These are phyloP conservation scores for Lepidonotus clava DNA, from an alignment of 2,888 invertebrate species.

Conservation along the genomic window DNA sequence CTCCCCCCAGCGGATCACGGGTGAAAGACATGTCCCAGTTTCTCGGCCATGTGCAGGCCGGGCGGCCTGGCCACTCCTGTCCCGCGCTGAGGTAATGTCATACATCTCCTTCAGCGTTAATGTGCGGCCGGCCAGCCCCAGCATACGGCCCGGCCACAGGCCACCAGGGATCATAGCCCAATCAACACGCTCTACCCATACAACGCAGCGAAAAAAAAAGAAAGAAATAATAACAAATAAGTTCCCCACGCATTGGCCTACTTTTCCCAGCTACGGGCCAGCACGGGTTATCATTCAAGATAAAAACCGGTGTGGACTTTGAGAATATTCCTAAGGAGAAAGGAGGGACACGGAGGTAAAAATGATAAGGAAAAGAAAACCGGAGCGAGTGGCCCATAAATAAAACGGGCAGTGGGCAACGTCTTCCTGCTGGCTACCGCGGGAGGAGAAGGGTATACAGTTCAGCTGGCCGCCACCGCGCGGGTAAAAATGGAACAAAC, in stretches of 20 bases:
- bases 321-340: background rate
- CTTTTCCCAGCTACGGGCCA: background rate
- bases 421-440: background rate
- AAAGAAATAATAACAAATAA: no score
- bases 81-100: constrained; percentile 48
- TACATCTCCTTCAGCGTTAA: constrained; percentile 26
- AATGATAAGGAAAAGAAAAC: no score
- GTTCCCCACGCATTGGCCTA: constrained; percentile 16
- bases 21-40: constrained; percentile 53
- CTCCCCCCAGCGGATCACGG: constrained; percentile 28
- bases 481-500: constrained; percentile 51
- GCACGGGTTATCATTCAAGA: background rate
- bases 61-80: constrained; percentile 32
- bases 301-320: background rate
- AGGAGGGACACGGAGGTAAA: background rate
- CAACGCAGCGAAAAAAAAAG: no score
- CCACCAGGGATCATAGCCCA: constrained; percentile 48
- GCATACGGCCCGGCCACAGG: background rate
- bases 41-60: constrained; percentile 21
- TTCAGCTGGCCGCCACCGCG: constrained; percentile 15
- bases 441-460: constrained; percentile 37
- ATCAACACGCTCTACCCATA: constrained; percentile 4
- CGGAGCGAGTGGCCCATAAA: background rate
- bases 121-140: constrained; percentile 3
- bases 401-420: background rate